phyloP scores from a whole-genome alignment of 2,113 vertebrate genomes.

The Grus americana region DNA sequence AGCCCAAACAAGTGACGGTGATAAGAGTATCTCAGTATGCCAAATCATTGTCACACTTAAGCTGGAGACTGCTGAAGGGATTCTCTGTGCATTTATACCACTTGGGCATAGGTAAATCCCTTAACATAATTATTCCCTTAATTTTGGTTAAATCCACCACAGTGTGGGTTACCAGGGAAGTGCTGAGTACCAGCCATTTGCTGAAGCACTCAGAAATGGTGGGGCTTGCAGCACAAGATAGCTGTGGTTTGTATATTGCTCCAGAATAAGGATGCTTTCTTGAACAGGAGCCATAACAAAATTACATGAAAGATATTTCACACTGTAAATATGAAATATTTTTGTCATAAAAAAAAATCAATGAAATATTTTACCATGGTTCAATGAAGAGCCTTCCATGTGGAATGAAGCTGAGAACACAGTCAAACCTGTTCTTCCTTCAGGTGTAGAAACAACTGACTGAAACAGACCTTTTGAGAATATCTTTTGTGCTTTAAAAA shows the following conservation, averaged over 20 bases:
- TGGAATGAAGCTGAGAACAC: not conserved
- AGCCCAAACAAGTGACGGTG: not conserved
- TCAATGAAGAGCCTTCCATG: not conserved
- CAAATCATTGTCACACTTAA: not conserved
- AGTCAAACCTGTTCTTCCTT: not conserved
- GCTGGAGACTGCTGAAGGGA: not conserved
- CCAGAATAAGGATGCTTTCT: not conserved
- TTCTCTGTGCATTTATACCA: not conserved
- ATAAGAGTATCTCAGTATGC: not conserved
- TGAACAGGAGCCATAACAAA: not conserved
- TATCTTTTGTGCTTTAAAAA: not conserved
- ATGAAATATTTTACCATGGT: not conserved
- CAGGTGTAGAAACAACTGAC: not conserved
- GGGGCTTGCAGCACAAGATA: not conserved
- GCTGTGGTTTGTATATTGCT: not conserved
- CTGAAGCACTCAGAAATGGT: not conserved
- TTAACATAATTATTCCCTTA: not conserved
- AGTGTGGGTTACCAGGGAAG: not conserved
- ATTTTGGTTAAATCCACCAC: not conserved
- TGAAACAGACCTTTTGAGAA: not conserved
- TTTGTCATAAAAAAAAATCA: not conserved
- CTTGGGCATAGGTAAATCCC: not conserved
- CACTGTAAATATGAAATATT: not conserved
- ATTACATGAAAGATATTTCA: not conserved
- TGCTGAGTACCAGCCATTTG: not conserved